These are phyloP conservation scores for Novumbra hubbsi DNA, from an alignment of 2,797 vertebrate species.

Conservation along the genomic window DNA sequence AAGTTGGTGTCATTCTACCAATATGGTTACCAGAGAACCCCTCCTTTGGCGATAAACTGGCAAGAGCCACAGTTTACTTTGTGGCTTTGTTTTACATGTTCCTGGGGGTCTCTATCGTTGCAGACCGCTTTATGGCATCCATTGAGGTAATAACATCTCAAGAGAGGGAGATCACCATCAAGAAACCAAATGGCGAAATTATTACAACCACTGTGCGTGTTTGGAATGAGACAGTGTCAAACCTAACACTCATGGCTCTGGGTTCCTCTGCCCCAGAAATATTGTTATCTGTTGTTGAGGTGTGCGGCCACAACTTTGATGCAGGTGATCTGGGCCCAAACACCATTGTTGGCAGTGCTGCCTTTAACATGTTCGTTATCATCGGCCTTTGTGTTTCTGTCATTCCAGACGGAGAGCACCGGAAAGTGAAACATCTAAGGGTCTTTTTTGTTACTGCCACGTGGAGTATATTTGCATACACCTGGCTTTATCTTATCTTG, in stretches of 20 bases:
- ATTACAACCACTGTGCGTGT: constrained; percentile 89
- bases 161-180: constrained; percentile 90
- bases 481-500: constrained; percentile 95
- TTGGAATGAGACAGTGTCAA: constrained; percentile 98
- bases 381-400: constrained; percentile 94
- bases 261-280: constrained; percentile 96
- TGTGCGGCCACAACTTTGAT: constrained; percentile 90
- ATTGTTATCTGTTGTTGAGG: constrained; percentile 92
- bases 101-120: constrained; percentile 94
- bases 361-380: constrained; percentile 99
- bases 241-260: constrained; percentile 94
- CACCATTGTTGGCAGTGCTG: constrained; percentile 96
- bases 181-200: constrained; percentile 90
- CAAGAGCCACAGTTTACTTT: constrained; percentile 92
- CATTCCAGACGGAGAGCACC: constrained; percentile 88
- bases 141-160: constrained; percentile 98
- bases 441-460: constrained; percentile 95
- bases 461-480: constrained; percentile 97
- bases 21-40: constrained; percentile 87
- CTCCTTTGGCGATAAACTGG: constrained; percentile 85
- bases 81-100: constrained; percentile 93
- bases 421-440: constrained; percentile 91
- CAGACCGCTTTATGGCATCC: constrained; percentile 97
- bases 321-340: constrained; percentile 93
- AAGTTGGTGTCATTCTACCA: constrained; percentile 88